These are phyloP conservation scores for Dinomys branickii DNA, from an alignment of 2,113 vertebrate species.

Conservation along the genomic window DNA sequence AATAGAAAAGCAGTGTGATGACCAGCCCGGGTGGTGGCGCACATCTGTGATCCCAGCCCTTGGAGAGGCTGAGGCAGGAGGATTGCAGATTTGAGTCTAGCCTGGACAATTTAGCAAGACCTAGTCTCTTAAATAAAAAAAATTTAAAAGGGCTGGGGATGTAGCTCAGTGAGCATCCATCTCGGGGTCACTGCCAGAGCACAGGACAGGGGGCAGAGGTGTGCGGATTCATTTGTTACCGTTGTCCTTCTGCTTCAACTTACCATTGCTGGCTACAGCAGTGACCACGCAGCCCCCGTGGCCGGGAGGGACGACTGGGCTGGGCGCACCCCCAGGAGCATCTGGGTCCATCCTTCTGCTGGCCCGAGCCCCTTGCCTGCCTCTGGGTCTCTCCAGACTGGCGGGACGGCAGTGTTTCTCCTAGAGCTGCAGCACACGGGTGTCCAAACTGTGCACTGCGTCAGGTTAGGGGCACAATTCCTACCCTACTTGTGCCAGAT, in stretches of 20 bases:
- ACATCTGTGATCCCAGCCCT: neutral
- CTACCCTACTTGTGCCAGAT: neutral
- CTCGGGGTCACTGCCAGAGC: neutral
- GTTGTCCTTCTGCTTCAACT: neutral
- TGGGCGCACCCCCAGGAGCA: no score
- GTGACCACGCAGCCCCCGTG: neutral
- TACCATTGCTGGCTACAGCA: neutral
- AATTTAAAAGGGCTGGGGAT: neutral
- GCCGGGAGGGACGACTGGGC: neutral
- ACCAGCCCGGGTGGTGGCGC: neutral
- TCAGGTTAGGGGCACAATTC: neutral
- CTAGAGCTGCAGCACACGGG: neutral
- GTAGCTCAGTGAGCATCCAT: neutral
- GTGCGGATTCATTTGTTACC: neutral
- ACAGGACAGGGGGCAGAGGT: neutral
- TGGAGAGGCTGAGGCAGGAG: neutral
- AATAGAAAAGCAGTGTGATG: neutral
- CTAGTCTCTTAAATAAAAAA: neutral
- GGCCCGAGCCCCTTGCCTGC: neutral
- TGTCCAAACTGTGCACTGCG: neutral
- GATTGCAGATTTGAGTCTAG: neutral
- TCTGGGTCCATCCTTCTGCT: neutral
- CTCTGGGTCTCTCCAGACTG: neutral
- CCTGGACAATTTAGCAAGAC: neutral
- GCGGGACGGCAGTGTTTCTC: neutral